These are phyloP conservation scores for Pantelozetes paolii DNA, from an alignment of 2,888 invertebrate species.

Conservation along the genomic window DNA sequence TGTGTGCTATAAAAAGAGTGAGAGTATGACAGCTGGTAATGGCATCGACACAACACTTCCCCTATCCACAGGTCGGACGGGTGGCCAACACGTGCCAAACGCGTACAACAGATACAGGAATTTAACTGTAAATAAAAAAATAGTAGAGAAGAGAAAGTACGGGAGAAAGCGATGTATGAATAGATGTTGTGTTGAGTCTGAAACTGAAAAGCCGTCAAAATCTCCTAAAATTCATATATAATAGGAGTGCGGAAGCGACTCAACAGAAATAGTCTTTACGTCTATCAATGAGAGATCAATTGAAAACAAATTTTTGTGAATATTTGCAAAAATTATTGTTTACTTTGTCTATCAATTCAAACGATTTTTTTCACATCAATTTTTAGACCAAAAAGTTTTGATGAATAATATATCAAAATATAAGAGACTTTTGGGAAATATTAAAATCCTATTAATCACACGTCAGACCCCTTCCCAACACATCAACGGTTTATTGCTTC, in stretches of 20 bases:
- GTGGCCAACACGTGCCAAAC: slow-evolving; percentile 32
- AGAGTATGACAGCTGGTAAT: slow-evolving; percentile 36
- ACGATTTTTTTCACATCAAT: not conserved
- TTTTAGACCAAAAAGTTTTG: not conserved
- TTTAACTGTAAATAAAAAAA: slow-evolving; percentile 36
- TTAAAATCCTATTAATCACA: too few species aligned
- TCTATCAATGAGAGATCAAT: not conserved
- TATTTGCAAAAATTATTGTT: slow-evolving; percentile 1
- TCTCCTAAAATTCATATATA: not conserved
- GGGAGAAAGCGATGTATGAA: not conserved
- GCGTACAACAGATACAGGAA: slow-evolving; percentile 30
- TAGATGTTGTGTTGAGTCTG: slow-evolving; percentile 9
- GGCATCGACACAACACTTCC: slow-evolving; percentile 1
- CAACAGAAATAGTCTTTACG: not conserved
- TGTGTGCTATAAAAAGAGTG: slow-evolving; percentile 21
- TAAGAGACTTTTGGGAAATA: too few species aligned
- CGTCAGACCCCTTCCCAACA: too few species aligned
- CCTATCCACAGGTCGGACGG: slow-evolving; percentile 5
- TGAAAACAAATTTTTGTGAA: slow-evolving; percentile 3
- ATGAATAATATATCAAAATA: not conserved
- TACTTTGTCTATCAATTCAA: not conserved
- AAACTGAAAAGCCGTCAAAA: slow-evolving; percentile 29
- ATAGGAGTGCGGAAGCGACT: slow-evolving; percentile 28
- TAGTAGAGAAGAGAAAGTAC: not conserved
- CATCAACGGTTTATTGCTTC: not conserved